phyloP scores from a whole-genome alignment of 2,113 vertebrate genomes.

The Isichthys henryi region DNA sequence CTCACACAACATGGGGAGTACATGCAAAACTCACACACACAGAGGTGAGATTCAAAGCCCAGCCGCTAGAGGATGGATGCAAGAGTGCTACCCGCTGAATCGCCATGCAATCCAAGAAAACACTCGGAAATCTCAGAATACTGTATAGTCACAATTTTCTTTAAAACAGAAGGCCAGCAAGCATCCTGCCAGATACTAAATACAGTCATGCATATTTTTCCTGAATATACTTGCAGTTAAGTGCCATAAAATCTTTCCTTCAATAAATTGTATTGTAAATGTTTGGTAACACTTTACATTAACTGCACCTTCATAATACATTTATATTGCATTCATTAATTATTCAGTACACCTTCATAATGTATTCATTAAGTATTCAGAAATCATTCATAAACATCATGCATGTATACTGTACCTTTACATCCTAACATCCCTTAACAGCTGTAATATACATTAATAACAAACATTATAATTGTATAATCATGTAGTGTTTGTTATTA shows the following conservation, averaged over 20 bases:
- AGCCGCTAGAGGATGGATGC: neutral
- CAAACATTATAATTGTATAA: too few relatives aligned
- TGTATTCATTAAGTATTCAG: too few relatives aligned
- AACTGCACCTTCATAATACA: too few relatives aligned
- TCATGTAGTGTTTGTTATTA: too few relatives aligned
- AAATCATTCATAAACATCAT: too few relatives aligned
- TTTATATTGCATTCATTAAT: too few relatives aligned
- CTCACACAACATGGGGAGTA: neutral
- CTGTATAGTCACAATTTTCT: neutral
- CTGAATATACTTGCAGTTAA: neutral
- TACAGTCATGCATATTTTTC: neutral
- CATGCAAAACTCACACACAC: neutral
- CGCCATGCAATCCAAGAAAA: neutral
- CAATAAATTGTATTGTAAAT: neutral
- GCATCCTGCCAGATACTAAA: neutral
- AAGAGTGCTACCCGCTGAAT: neutral
- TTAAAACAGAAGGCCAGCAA: neutral
- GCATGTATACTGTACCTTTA: too few relatives aligned
- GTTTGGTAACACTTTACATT: neutral
- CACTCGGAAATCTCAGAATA: neutral
- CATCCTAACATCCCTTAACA: too few relatives aligned
- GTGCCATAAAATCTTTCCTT: neutral
- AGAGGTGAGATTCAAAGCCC: neutral
- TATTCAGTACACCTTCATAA: too few relatives aligned
- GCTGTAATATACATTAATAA: too few relatives aligned